A percentile compares a stretch with the other conserved stretches of the same genome.
These are phyloP conservation scores for Deroplatys truncata DNA, from an alignment of 2,888 invertebrate genomes.

Conservation along the genomic window DNA sequence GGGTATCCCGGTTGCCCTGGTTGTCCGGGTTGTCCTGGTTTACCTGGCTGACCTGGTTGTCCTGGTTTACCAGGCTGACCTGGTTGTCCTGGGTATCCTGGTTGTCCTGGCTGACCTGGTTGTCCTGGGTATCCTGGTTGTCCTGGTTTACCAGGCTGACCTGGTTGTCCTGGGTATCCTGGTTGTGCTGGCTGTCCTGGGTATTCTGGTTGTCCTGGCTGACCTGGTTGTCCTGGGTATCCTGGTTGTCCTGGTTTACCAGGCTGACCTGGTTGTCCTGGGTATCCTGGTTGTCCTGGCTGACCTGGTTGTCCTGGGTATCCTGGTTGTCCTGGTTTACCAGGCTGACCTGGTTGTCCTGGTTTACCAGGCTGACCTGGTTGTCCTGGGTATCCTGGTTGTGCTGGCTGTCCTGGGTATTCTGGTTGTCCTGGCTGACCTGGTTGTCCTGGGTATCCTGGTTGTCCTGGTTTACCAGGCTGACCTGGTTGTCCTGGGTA, in stretches of 20 bases:
- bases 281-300: conserved; percentile 13
- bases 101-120: not conserved
- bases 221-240: conserved; percentile 5
- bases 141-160: not conserved
- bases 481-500: conserved; percentile 33
- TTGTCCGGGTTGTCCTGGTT: not conserved
- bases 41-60: not conserved
- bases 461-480: conserved; percentile 46
- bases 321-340: not conserved
- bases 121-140: not conserved
- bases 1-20: too few relatives aligned
- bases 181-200: conserved; percentile 29
- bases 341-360: not conserved
- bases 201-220: conserved; percentile 11
- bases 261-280: conserved; percentile 16
- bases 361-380: not conserved
- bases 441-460: conserved; percentile 38
- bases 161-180: not conserved
- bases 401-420: conserved; percentile 23
- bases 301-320: not conserved
- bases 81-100: not conserved
- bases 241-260: conserved; percentile 32
- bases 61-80: not conserved
- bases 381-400: not conserved
- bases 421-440: conserved; percentile 41